phyloP scores from a whole-genome alignment of 2,113 vertebrate genomes.

The Girardinichthys multiradiatus region DNA sequence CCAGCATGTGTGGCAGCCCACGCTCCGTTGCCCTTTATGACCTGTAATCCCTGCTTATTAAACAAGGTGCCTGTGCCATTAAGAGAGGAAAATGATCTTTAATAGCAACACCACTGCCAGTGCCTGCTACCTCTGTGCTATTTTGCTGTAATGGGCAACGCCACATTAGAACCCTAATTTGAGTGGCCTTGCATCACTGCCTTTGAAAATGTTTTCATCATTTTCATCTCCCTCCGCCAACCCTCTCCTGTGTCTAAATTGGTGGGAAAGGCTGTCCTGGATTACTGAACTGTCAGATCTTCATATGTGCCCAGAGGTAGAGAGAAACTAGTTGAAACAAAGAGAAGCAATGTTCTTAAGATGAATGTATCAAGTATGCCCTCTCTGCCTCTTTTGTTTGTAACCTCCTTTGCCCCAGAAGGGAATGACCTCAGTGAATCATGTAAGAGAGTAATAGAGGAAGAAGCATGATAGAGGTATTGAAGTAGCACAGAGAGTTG shows the following conservation, averaged over 20 bases:
- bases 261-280: slow-evolving; percentile 18
- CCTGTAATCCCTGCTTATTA: slow-evolving; percentile 80
- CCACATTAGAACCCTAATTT: slow-evolving; percentile 77
- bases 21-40: slow-evolving; percentile 73
- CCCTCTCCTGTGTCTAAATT: slow-evolving; percentile 31
- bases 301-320: neutral
- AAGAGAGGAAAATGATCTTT: slow-evolving; percentile 70
- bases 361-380: slow-evolving; percentile 38
- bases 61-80: slow-evolving; percentile 76
- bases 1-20: slow-evolving; percentile 39
- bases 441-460: slow-evolving; percentile 26
- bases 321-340: slow-evolving; percentile 29
- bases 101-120: slow-evolving; percentile 51
- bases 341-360: slow-evolving; percentile 46
- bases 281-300: slow-evolving; percentile 20
- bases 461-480: slow-evolving; percentile 36
- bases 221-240: slow-evolving; percentile 38
- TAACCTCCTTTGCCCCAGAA: slow-evolving; percentile 31
- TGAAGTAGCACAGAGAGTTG: slow-evolving; percentile 49
- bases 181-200: slow-evolving; percentile 68
- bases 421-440: slow-evolving; percentile 39
- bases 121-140: slow-evolving; percentile 49
- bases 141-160: slow-evolving; percentile 66
- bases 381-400: slow-evolving; percentile 16
- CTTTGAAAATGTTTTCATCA: slow-evolving; percentile 74